These are phyloP conservation scores for Turritopsis rubra DNA, from an alignment of 30 jellyfish, hydroid and myxozoan genomes.

Conservation along the genomic window DNA sequence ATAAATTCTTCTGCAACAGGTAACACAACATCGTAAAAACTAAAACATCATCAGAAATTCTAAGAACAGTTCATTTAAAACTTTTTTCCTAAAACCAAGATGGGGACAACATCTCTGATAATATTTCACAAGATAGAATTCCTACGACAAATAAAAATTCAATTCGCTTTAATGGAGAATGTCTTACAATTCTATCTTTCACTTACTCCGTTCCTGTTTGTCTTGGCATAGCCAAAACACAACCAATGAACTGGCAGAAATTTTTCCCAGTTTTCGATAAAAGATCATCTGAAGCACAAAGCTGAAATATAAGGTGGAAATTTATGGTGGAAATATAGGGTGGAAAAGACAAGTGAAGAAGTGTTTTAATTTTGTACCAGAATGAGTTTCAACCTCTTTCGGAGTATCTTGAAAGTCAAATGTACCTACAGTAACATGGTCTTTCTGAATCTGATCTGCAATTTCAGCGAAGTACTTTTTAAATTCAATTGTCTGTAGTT, in stretches of 20 bases:
- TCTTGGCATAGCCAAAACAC: not conserved
- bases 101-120: too few relatives aligned
- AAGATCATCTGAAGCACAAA: constrained; percentile 9
- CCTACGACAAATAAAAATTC: too few relatives aligned
- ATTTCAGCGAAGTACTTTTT: not conserved
- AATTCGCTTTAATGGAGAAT: too few relatives aligned
- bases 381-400: not conserved
- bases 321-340: not conserved
- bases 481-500: not conserved
- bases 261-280: not conserved
- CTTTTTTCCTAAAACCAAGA: not conserved
- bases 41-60: not conserved
- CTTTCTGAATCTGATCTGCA: not conserved
- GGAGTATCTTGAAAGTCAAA: not conserved
- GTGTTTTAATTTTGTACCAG: not conserved
- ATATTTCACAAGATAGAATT: too few relatives aligned
- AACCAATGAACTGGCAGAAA: not conserved
- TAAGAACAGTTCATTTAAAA: not conserved
- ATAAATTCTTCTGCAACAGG: constrained; percentile 5
- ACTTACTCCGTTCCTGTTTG: not conserved
- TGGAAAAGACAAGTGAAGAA: not conserved
- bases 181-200: not conserved
- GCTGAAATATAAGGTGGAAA: not conserved
- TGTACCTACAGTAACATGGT: not conserved
- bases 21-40: not conserved